Evolutionary conservation across 2,797 vertebrate species (phyloP), one percentile per base, ranked within the genome.

Genomic region (Scleropages formosus): DNA sequence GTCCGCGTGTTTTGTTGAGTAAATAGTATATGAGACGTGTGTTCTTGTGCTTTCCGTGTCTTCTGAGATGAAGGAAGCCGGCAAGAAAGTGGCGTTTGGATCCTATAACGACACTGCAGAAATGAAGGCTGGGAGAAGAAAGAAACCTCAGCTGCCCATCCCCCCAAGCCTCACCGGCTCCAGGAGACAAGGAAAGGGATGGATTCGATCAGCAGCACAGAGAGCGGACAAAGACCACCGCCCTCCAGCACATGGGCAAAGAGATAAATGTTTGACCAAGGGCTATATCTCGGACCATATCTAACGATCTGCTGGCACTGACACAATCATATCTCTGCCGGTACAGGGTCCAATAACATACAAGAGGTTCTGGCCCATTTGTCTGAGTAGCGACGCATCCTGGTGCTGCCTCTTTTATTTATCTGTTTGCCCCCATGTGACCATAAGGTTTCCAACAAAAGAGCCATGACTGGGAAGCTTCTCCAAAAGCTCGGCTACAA

Each of bases 181-280:
- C 82, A 81, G 81, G 82, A 83, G 87, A 88, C 83, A 78, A 10
- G 58, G 79, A 79, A 83, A 88, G 83, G 78, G 88, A 89, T 84
- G 83, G 82, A 82, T 87, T 89, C 85, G 82, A 89, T 91, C 88
- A 87, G 82, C n/a, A 72, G 78, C 74, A 82, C 84, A 85, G 72
- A 85, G 82, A 85, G 83, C 77, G 74, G 86, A 90, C 88, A 91
- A 90, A 91, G 87, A 80, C 24, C 83, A 88, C 88, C 84, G 83
- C 81, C 80, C 80, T 80, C 60, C 66, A 15, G 20, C 78, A 73
- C 82, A 71, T 81, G 76, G 80, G 27, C 74, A 78, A 78, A 73
- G 84, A 91, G 90, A 91, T 88, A 87, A 88, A 91, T 89, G 88
- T 85, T 84, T 85, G 86, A 88, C 88, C 85, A 84, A 88, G 85